Conservation (phyloP, 2,797 vertebrate genomes). For the Octomys mimax region DNA sequence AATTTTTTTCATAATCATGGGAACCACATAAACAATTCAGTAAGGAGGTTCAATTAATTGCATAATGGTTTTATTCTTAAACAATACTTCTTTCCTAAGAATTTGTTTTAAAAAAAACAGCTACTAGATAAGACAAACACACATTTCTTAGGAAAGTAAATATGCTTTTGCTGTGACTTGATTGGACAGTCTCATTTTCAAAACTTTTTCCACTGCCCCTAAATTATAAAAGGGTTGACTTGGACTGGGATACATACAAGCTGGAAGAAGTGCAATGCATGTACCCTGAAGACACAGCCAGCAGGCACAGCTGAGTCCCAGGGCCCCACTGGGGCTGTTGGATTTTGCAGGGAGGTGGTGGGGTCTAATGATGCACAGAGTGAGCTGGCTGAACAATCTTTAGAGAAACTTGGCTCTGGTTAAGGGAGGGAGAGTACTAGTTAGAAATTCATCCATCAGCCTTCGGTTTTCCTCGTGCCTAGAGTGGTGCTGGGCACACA, state of each 20-base stretch:
- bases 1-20: slow-evolving; percentile 47
- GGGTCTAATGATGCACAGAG: background rate
- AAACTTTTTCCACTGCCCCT: slow-evolving; percentile 22
- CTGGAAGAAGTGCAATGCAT: background rate
- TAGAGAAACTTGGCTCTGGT: background rate
- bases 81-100: slow-evolving; percentile 35
- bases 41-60: slow-evolving; percentile 1
- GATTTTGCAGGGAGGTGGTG: background rate
- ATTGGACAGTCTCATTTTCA: background rate
- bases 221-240: background rate
- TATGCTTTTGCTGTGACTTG: slow-evolving; percentile 12
- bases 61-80: background rate
- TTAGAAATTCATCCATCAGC: background rate
- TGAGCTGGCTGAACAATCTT: background rate
- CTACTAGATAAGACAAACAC: background rate
- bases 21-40: slow-evolving; percentile 18
- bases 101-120: slow-evolving; percentile 40
- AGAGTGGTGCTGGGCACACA: background rate
- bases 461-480: background rate
- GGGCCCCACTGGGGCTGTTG: background rate
- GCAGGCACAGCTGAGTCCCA: background rate
- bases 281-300: background rate
- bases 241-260: background rate
- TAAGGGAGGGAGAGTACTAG: background rate
- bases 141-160: slow-evolving; percentile 24